Base-by-base conservation (phyloP, 2,797 vertebrate genomes). In the Arremon aurantiirostris region DNA sequence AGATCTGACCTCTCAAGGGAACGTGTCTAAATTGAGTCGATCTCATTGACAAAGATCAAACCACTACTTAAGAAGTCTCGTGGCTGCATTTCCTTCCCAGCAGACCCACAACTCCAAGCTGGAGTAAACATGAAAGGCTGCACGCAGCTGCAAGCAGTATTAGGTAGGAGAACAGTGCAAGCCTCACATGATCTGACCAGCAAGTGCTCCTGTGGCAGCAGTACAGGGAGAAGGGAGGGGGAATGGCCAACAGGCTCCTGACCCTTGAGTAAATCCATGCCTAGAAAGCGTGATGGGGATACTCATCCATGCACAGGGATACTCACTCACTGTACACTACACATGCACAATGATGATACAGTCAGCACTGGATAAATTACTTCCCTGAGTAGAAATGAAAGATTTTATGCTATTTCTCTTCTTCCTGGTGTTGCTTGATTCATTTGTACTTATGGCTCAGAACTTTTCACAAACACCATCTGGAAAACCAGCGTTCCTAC, bases 41-140 rank as follows among this genome's bases (percentile, higher is more conserved):
- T 93, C 85, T 88, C 89, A 60, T 44, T 88, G 77, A 93, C 87
- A 96, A 82, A 96, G 94, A 96, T 94, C 94, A 95, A 95, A 94
- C 89, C 82, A 77, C 87, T 94, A 70, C 91, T 94, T 96, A 88
- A 91, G 89, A 82, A 35, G 82, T 90, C 94, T 96, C 28, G 18
- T 94, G 95, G 94, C 73, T 93, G 80, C 61, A 91, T 91, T 97
- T 94, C 71, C 82, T 95, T 78, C 86, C 63, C 59, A 52, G 69
- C 91, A 95, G 91, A 94, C 76, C 44, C 82, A 63, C 77, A 75
- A 42, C 42, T 63, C 69, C 84, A 76, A 76, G 70, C 49, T 2
- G 37, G 79, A 86, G 66, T 6, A 83, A 66, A 95, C 76, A 90
- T 76, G 88, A 95, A 96, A 95, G 72, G 42, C 82, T 75, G 73